Evolutionary conservation across 2,888 invertebrate genomes (phyloP), one percentile per base, ranked within the genome.

Genomic region (Eretmocerus hayati): DNA sequence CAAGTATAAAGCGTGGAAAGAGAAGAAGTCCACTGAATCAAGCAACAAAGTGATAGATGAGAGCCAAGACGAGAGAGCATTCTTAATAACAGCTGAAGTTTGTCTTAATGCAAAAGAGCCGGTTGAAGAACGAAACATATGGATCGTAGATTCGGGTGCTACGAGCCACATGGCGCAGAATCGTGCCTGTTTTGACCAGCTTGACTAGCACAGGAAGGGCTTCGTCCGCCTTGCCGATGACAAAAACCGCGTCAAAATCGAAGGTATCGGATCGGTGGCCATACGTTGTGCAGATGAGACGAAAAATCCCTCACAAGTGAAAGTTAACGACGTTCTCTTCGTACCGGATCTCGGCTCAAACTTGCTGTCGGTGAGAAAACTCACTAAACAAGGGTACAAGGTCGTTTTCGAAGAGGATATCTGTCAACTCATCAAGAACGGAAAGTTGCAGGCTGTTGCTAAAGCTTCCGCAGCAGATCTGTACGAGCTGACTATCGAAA

Each of bases 291-390:
- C n/a, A 13, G 33, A 15, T 33, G 33, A 15, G 11, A 5, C 5
- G 15, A 15, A 5, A n/a, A 33, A 33, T 33, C 5, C 5, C 5
- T 13, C n/a, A n/a, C 9, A 13, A 15, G 5, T 33, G 5, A 33
- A 23, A 19, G 21, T 60, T 20, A 19, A 43, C 6, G 48, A 60
- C 21, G 57, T 57, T 2, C 41, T 60, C 13, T 60, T 44, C 22
- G 54, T 59, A 3, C 58, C 55, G 1, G 31, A 48, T 9, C 30
- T 59, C 2, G 47, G 50, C 13, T 55, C 54, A 19, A 56, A 48
- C 35, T 45, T 60, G 36, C 21, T 60, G 11, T 60, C 57, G 1
- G 56, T 57, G 3, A 58, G 48, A 32, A 54, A 52, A 4, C 38
- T 56, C 2, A 39, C 50, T 1, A 38, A 48, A 6, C 46, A 48